Evolutionary conservation across 2,797 vertebrate genomes (phyloP).

Genomic region (Lutjanus campechanus): DNA sequence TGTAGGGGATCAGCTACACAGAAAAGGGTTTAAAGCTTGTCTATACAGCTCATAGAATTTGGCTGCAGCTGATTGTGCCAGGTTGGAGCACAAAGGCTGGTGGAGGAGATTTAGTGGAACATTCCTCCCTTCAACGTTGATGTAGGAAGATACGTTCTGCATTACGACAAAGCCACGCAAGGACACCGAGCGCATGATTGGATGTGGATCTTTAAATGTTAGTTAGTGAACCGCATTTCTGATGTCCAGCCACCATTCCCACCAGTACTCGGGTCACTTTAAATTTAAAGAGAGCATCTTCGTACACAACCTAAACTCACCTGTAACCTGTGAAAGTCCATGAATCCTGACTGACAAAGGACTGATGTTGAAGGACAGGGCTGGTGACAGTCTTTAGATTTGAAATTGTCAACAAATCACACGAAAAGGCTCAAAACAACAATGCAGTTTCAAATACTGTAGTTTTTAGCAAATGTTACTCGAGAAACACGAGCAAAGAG

Average conservation of each 20-base stretch:
- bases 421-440: background rate
- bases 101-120: constrained; percentile 53
- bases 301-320: background rate
- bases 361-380: background rate
- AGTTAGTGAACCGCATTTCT: background rate
- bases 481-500: background rate
- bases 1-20: constrained; percentile 67
- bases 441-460: background rate
- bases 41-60: constrained; percentile 60
- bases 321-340: background rate
- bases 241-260: background rate
- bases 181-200: background rate
- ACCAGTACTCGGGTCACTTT: background rate
- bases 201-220: constrained; percentile 16
- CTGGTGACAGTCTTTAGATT: background rate
- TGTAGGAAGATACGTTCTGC: constrained; percentile 25
- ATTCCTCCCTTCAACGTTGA: constrained; percentile 37
- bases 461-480: no score
- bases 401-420: background rate
- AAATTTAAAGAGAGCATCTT: background rate
- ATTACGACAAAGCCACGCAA: constrained; percentile 37
- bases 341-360: background rate
- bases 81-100: constrained; percentile 54
- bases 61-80: constrained; percentile 60
- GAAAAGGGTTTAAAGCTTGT: constrained; percentile 67